Evolutionary conservation across 2,113 vertebrate genomes (phyloP).

Genomic region (Laterallus jamaicensis): DNA sequence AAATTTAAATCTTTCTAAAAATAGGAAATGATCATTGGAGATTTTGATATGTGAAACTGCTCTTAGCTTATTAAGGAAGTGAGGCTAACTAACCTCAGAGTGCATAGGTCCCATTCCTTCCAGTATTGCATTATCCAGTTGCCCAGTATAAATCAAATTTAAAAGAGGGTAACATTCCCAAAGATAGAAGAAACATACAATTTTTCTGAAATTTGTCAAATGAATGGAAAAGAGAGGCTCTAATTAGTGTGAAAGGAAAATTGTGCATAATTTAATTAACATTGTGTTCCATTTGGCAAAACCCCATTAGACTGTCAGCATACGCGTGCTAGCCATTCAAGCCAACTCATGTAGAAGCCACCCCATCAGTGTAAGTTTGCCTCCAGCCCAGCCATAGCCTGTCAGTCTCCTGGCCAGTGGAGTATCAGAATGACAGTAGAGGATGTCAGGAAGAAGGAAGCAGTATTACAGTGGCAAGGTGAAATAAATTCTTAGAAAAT

Average conservation of each 20-base stretch:
- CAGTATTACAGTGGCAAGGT: background rate
- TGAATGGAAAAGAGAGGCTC: background rate
- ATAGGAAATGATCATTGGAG: background rate
- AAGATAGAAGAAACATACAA: background rate
- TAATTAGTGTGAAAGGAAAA: background rate
- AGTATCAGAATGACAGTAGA: background rate
- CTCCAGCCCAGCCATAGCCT: background rate
- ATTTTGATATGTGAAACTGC: background rate
- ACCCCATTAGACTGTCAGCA: background rate
- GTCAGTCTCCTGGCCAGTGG: background rate
- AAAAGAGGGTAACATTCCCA: background rate
- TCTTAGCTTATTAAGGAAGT: background rate
- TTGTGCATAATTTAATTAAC: background rate
- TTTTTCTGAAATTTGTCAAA: background rate
- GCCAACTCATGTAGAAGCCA: background rate
- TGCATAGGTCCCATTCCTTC: background rate
- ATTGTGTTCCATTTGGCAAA: background rate
- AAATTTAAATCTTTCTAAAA: background rate
- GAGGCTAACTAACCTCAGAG: background rate
- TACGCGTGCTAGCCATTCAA: background rate
- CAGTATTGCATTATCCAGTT: background rate
- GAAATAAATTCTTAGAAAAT: constrained; percentile 19
- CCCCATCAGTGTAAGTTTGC: background rate
- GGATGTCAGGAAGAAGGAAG: background rate
- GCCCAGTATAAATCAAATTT: background rate